Evolutionary conservation across 2,888 invertebrate genomes (phyloP), one percentile per base, ranked within the genome.

Genomic region (Drosophila trichaetosa): DNA sequence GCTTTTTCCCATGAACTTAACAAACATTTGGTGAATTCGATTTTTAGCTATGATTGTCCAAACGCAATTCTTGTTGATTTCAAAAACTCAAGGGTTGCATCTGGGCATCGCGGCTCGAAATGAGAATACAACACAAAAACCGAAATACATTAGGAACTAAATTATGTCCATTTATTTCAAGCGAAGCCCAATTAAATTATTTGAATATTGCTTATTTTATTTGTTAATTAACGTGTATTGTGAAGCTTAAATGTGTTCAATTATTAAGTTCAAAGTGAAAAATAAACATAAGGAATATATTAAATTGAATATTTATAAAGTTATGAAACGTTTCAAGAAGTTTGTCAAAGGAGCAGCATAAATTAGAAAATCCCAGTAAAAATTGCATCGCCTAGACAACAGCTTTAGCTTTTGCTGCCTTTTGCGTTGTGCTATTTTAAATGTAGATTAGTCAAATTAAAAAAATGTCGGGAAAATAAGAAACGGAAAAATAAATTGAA

Each of bases 31-130:
- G 88, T 88, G 79, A 86, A 87, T 91, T 92, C 93, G 90, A 92
- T 93, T 93, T 93, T 93, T 93, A 93, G 93, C 93, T 93, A 92
- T 93, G 93, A 93, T 93, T 93, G 93, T 93, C 93, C 93, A 93
- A 93, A 93, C 93, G 93, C 93, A 93, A 93, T 93, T 93, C 93
- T 93, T 93, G 93, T 93, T 89, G 83, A 89, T 83, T 91, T 90
- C 67, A 87, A 88, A 91, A 87, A 92, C 84, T 93, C 93, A 93
- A 93, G 93, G 92, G 91, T 93, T 93, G 93, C 87, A 93, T 91
- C 91, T 93, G 93, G 93, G 92, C 93, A 93, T 93, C 93, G 93
- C 91, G 91, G 93, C 93, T 93, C 93, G 93, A 92, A 93, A 92
- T 92, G 86, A 91, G 91, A 92, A 91, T 90, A 81, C 92, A 65